These are phyloP conservation scores for Bombus ignitus DNA, from an alignment of 1,140 invertebrate species.

Conservation along the genomic window DNA sequence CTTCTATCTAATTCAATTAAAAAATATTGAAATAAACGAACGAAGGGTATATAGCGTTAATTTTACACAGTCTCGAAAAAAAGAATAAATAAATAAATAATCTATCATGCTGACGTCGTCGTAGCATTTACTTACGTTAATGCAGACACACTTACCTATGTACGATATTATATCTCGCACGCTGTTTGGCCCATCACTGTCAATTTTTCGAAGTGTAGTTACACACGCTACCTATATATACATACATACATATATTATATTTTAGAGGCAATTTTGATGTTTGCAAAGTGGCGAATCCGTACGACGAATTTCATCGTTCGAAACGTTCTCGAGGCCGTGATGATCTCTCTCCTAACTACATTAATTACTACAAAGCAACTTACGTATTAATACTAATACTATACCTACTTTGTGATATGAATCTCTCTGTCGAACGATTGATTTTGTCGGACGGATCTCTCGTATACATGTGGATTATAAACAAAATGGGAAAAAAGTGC, in stretches of 20 bases:
- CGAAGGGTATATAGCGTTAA: constrained; percentile 26
- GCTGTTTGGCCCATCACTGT: constrained; percentile 73
- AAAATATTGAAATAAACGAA: background rate
- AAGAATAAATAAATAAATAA: background rate
- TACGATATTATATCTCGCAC: constrained; percentile 51
- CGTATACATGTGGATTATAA: constrained; percentile 68
- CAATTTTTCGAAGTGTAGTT: constrained; percentile 71
- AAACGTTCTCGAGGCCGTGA: constrained; percentile 46
- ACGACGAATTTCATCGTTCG: constrained; percentile 51
- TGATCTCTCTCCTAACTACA: constrained; percentile 58
- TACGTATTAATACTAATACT: constrained; percentile 44
- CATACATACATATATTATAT: constrained; percentile 61
- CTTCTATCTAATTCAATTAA: constrained; percentile 10
- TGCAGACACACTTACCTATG: constrained; percentile 30
- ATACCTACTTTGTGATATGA: constrained; percentile 76
- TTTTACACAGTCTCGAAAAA: constrained; percentile 47
- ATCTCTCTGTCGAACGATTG: constrained; percentile 64
- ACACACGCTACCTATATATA: constrained; percentile 55
- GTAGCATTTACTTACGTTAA: constrained; percentile 50
- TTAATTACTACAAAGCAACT: constrained; percentile 50
- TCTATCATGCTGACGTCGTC: constrained; percentile 13
- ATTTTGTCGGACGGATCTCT: constrained; percentile 56
- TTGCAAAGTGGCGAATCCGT: constrained; percentile 22
- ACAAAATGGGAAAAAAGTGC: constrained; percentile 71
- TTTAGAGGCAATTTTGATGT: constrained; percentile 72